Conservation (phyloP, 2,888 invertebrate species). For the Apotomis betuletana region DNA sequence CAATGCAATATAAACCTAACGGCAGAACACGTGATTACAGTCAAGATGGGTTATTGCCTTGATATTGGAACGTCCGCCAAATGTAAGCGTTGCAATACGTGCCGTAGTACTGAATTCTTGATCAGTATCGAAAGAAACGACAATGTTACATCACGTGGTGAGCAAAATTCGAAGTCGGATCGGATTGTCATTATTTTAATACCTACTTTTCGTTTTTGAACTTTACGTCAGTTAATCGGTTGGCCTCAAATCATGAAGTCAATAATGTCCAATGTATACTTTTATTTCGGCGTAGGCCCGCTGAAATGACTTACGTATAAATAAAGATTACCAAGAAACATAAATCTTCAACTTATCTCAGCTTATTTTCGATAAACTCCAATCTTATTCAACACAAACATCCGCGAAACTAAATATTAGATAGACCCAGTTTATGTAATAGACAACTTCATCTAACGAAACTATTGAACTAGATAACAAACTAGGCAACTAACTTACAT, state of each 20-base stretch:
- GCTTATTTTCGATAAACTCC: not conserved
- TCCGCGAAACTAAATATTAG: conserved; percentile 21
- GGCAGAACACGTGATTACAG: conserved; percentile 20
- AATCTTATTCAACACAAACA: conserved; percentile 5
- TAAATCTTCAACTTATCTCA: conserved; percentile 3
- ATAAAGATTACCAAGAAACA: not conserved
- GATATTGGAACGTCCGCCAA: conserved; percentile 27
- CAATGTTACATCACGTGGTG: not conserved
- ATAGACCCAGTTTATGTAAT: conserved; percentile 20
- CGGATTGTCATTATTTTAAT: too few relatives aligned
- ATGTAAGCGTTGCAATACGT: conserved; percentile 6
- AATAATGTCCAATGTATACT: too few relatives aligned
- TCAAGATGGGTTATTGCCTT: conserved; percentile 24
- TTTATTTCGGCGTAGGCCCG: too few relatives aligned
- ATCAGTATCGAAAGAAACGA: not conserved
- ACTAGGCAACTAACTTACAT: conserved; percentile 42
- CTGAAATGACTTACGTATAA: too few relatives aligned
- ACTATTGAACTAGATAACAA: conserved; percentile 44
- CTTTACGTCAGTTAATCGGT: too few relatives aligned
- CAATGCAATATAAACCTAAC: conserved; percentile 26
- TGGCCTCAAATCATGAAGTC: too few relatives aligned
- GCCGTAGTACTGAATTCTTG: conserved; percentile 3
- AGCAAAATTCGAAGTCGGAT: too few relatives aligned
- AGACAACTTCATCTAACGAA: conserved; percentile 43
- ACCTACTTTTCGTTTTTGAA: too few relatives aligned